Conservation (phyloP, 2,113 vertebrate species). For the Vulpes lagopus region DNA sequence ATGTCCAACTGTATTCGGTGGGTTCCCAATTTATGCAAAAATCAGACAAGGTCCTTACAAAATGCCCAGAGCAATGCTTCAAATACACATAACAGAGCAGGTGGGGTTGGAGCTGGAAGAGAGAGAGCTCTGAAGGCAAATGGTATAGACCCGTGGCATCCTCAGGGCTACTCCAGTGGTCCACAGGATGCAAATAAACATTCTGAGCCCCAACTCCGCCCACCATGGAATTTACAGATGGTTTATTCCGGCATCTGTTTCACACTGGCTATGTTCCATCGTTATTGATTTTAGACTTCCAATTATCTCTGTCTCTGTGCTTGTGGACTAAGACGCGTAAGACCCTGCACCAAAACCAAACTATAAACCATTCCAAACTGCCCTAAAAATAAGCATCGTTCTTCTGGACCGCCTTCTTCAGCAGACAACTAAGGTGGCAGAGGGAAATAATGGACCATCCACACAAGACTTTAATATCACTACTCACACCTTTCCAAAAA, state of each 20-base stretch:
- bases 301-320: conserved; percentile 68
- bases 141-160: accelerated
- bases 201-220: not conserved
- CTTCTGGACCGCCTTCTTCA: conserved; percentile 40
- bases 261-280: conserved; percentile 40
- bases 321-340: conserved; percentile 22
- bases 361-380: not conserved
- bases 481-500: conserved; percentile 72
- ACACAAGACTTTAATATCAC: conserved; percentile 65
- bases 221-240: conserved; percentile 69
- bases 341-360: conserved; percentile 58
- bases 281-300: conserved; percentile 71
- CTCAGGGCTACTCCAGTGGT: not conserved
- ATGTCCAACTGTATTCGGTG: not conserved
- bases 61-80: not conserved
- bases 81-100: not conserved
- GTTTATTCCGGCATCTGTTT: conserved; percentile 75
- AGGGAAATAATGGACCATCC: conserved; percentile 71
- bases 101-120: not conserved
- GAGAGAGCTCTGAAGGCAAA: not conserved
- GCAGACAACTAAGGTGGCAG: conserved; percentile 71
- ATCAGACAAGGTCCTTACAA: not conserved
- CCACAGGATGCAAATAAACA: conserved; percentile 19
- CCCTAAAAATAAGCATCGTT: conserved; percentile 4
- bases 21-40: not conserved